A percentile compares a stretch with the other conserved stretches of the same genome.
These are phyloP conservation scores for Drosophila meridionalis DNA, from an alignment of 2,888 invertebrate species.

Conservation along the genomic window DNA sequence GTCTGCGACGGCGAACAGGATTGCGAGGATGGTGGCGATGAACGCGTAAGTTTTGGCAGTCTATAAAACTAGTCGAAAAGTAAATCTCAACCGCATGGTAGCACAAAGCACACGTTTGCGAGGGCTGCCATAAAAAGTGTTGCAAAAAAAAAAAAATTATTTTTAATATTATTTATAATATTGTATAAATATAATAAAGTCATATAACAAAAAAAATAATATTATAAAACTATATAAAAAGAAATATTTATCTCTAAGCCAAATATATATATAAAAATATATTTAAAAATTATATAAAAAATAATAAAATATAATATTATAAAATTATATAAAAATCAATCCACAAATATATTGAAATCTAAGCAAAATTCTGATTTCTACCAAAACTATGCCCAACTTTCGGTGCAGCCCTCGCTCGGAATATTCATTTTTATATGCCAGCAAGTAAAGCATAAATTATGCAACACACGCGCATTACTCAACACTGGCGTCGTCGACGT, in stretches of 20 bases:
- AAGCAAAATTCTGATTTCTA: neutral
- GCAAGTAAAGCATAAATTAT: conserved; percentile 67
- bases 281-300: too few species aligned
- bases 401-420: conserved; percentile 36
- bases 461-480: conserved; percentile 71
- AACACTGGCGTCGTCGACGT: conserved; percentile 52
- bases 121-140: neutral
- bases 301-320: too few species aligned
- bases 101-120: neutral
- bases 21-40: conserved; percentile 93
- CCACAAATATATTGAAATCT: too few species aligned
- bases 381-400: neutral
- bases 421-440: conserved; percentile 46
- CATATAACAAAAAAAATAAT: too few species aligned
- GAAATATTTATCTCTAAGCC: too few species aligned
- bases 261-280: too few species aligned
- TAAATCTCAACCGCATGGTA: conserved; percentile 7
- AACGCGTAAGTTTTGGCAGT: conserved; percentile 86
- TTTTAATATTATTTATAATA: neutral
- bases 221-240: too few species aligned
- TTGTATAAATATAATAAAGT: neutral
- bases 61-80: conserved; percentile 4
- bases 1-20: conserved; percentile 95
- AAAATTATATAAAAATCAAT: too few species aligned
- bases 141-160: neutral